Base-by-base conservation (phyloP, 2,797 vertebrate species). In the Bufotes viridis region DNA sequence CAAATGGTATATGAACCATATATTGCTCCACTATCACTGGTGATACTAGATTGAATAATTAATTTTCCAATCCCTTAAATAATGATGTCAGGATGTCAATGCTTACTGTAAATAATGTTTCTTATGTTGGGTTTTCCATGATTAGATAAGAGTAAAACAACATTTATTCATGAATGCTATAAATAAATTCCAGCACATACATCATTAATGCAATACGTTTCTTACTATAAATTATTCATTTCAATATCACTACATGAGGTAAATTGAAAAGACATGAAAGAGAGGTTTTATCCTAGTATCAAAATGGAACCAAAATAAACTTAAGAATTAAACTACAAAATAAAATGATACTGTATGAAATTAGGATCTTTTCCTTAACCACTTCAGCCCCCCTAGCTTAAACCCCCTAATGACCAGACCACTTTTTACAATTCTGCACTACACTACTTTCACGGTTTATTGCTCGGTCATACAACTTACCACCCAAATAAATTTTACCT, bases 111-210 rank as follows among this genome's bases (percentile, higher is more conserved):
- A 49, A 74, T 1, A 51, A 53, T 51, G 26, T 24, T 76, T 76
- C 12, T 24, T 55, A 55, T 51, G 55, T 17, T 78, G 13, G 1
- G n/a, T 78, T 24, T n/a, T 24, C 12, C 4, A 24, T 55, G 75
- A 53, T 78, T 78, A 24, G 51, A 53, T 78, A 55, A 24, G 55
- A 78, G 49, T 24, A 20, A 78, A n/a, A 78, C n/a, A 74, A 18
- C 24, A 26, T 74, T 42, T 74, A 42, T 17, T 74, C 24, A 49
- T 55, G 75, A 55, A 24, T 7, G 51, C 75, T 78, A 78, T 53
- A 78, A 78, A 78, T 78, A 78, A 78, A 78, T 78, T 55, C 74
- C 57, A 79, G 57, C 78, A 78, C 75, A 80, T 80, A 60, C 57
- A 80, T 80, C 57, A 60, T 80, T 80, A 17, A 80, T 80, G 57